phyloP scores from a whole-genome alignment of 2,113 vertebrate species.

The Coptodon rendalli region DNA sequence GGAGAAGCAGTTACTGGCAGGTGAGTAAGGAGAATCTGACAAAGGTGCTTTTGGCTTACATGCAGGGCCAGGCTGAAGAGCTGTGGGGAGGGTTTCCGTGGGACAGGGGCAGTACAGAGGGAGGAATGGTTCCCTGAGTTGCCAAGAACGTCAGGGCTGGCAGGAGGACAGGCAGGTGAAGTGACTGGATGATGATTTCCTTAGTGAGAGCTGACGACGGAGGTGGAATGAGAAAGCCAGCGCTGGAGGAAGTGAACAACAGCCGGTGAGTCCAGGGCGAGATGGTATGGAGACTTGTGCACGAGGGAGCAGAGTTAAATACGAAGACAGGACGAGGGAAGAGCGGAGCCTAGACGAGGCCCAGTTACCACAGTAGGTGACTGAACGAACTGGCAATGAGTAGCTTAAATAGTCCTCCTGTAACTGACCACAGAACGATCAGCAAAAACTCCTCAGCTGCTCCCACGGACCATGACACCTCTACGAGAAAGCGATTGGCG shows the following conservation, averaged over 20 bases:
- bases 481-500: neutral
- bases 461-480: neutral
- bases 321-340: neutral
- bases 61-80: neutral
- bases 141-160: fast-evolving
- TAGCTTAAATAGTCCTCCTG: neutral
- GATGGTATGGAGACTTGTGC: neutral
- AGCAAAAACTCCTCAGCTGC: neutral
- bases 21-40: neutral
- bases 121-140: neutral
- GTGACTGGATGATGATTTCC: neutral
- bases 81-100: neutral
- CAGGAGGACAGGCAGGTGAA: neutral
- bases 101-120: neutral
- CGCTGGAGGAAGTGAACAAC: neutral
- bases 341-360: neutral
- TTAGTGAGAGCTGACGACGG: neutral
- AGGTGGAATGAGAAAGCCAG: fast-evolving
- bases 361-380: neutral
- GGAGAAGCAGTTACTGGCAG: fast-evolving
- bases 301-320: neutral
- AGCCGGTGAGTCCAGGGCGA: neutral
- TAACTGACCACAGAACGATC: neutral
- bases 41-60: neutral
- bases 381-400: neutral